Conservation (phyloP, 2,113 vertebrate species). For the Panthera leo region DNA sequence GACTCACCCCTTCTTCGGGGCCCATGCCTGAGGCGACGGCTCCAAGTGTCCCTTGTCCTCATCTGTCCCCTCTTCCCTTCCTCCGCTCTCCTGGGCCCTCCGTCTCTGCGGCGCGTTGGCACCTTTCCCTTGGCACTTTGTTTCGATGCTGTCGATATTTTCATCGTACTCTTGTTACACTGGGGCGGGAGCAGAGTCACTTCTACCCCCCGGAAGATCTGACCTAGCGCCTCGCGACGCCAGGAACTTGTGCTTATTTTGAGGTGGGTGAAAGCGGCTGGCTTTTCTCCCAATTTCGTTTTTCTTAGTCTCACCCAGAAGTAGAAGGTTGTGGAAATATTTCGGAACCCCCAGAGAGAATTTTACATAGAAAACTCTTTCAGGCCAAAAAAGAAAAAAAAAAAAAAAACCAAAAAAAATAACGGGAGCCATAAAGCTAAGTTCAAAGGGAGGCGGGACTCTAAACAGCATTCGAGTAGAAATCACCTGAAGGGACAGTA, state of each 20-base stretch:
- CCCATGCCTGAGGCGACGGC: neutral
- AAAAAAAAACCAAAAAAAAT: neutral
- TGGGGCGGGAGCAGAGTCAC: rapidly evolving
- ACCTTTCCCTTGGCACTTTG: neutral
- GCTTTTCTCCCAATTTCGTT: neutral
- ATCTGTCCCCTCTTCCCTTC: neutral
- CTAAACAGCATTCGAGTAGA: neutral
- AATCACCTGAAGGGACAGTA: neutral
- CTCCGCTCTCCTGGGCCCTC: neutral
- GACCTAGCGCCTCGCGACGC: neutral
- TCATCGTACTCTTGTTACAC: neutral
- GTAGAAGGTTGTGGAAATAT: neutral
- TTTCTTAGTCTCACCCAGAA: neutral
- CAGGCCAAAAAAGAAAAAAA: neutral
- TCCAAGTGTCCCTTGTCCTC: neutral
- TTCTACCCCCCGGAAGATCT: neutral
- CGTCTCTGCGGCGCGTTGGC: neutral
- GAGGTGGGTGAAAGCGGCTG: neutral
- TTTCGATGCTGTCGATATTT: neutral
- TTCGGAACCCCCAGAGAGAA: neutral
- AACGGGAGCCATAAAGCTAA: neutral
- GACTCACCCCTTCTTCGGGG: neutral
- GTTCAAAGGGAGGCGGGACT: neutral
- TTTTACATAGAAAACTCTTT: neutral
- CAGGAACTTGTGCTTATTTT: neutral